Percentiles rank a stretch among this genome's conserved stretches.
phyloP scores from a whole-genome alignment of 1,140 invertebrate genomes.

The Drosophila arizonae region DNA sequence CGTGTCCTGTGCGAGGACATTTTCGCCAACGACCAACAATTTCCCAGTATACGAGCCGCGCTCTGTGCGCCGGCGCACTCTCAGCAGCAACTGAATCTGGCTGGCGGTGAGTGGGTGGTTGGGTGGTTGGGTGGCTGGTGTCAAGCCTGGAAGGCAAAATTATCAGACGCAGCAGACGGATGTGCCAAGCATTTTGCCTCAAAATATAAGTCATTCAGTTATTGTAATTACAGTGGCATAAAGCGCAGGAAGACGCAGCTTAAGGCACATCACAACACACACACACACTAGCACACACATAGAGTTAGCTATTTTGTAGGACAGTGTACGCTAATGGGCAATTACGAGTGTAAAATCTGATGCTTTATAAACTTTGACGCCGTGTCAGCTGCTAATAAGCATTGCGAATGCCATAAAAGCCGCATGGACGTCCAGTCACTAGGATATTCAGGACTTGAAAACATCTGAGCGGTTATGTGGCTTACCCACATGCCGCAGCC shows the following conservation, averaged over 20 bases:
- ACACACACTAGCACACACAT: not conserved
- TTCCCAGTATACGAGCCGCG: conserved; percentile 44
- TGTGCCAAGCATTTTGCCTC: conserved; percentile 33
- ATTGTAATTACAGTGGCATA: conserved; percentile 55
- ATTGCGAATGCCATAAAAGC: conserved; percentile 77
- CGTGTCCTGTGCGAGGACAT: conserved; percentile 6
- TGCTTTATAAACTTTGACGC: conserved; percentile 70
- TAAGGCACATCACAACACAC: conserved; percentile 27
- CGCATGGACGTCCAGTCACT: conserved; percentile 54
- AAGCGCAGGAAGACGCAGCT: conserved; percentile 36
- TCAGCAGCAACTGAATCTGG: not conserved
- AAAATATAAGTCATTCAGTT: conserved; percentile 49
- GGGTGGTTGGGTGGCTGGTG: no score
- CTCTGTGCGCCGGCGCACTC: conserved; percentile 31
- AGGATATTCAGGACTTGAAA: conserved; percentile 21
- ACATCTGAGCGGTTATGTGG: conserved; percentile 9
- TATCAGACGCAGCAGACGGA: conserved; percentile 43
- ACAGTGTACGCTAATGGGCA: conserved; percentile 60
- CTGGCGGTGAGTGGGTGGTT: not conserved
- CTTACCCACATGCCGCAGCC: conserved; percentile 18
- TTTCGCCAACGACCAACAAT: conserved; percentile 19
- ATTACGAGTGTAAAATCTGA: conserved; percentile 72
- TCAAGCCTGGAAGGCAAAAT: conserved; percentile 50
- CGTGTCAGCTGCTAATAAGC: conserved; percentile 80
- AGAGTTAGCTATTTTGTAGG: conserved; percentile 1